Evolutionary conservation across 2,888 invertebrate genomes (phyloP).

Genomic region (Muschampia plurimacula): DNA sequence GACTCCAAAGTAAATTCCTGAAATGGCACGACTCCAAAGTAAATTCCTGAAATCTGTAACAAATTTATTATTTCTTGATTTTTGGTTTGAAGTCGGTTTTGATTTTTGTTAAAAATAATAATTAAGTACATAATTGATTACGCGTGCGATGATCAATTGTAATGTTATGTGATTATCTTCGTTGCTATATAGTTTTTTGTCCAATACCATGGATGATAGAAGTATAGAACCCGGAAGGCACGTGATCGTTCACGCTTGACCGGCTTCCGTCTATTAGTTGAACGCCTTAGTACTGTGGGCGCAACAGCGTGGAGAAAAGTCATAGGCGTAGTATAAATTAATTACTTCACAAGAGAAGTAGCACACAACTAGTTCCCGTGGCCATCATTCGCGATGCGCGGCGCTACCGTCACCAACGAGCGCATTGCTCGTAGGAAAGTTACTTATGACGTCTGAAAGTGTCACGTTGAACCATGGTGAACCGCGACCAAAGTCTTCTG

Average conservation of each 20-base stretch:
- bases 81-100: too few species aligned
- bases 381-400: slow-evolving; percentile 63
- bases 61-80: too few species aligned
- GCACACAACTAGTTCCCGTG: slow-evolving; percentile 65
- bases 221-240: slow-evolving; percentile 33
- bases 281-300: slow-evolving; percentile 48
- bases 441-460: slow-evolving; percentile 84
- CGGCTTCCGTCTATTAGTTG: slow-evolving; percentile 51
- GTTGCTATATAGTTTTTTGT: slow-evolving; percentile 18
- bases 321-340: slow-evolving; percentile 65
- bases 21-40: too few species aligned
- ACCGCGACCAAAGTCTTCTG: slow-evolving; percentile 79
- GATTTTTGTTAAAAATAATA: too few species aligned
- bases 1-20: too few species aligned
- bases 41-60: too few species aligned
- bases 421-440: slow-evolving; percentile 85
- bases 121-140: slow-evolving; percentile 11
- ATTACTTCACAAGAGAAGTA: slow-evolving; percentile 75
- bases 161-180: slow-evolving; percentile 17
- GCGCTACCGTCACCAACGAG: slow-evolving; percentile 57
- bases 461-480: slow-evolving; percentile 85
- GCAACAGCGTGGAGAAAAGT: slow-evolving; percentile 66
- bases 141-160: slow-evolving; percentile 25
- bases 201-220: slow-evolving; percentile 10
- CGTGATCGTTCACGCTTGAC: slow-evolving; percentile 38